A percentile compares a stretch with the other conserved stretches of the same genome.
Evolutionary conservation across 2,113 vertebrate genomes (phyloP).

Genomic region (Oreochromis spilurus): DNA sequence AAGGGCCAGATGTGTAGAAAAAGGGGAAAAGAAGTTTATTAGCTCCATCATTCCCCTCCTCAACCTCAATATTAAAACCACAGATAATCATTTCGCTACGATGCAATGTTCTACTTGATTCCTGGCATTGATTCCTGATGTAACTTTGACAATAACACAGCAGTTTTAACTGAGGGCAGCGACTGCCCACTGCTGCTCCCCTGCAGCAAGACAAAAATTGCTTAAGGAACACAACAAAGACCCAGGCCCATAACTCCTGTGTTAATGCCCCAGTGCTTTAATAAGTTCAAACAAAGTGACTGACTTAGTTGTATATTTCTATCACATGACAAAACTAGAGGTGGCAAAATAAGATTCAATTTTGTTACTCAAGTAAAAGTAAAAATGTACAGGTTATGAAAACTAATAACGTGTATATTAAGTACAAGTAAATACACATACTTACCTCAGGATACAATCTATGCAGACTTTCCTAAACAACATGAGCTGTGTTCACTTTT

Average conservation of each 20-base stretch:
- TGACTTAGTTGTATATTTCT: neutral
- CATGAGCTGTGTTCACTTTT: neutral
- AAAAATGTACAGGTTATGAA: neutral
- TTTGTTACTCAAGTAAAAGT: neutral
- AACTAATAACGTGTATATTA: neutral
- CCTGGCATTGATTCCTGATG: neutral
- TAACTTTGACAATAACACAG: neutral
- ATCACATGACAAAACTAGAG: neutral
- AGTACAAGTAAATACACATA: neutral
- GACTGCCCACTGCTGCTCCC: neutral
- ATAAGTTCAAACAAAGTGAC: neutral
- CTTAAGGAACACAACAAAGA: neutral
- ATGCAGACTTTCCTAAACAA: neutral
- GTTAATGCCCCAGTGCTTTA: neutral
- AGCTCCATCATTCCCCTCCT: neutral
- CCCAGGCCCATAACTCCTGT: neutral
- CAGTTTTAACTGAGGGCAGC: neutral
- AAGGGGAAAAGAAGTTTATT: neutral
- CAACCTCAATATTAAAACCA: neutral
- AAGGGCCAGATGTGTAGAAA: neutral
- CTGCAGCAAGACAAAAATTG: neutral
- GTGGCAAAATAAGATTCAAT: neutral
- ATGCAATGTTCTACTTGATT: neutral
- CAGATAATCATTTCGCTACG: neutral
- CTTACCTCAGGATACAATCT: neutral